These are phyloP conservation scores for Centropus bengalensis DNA, from an alignment of 2,113 vertebrate species.

Conservation along the genomic window DNA sequence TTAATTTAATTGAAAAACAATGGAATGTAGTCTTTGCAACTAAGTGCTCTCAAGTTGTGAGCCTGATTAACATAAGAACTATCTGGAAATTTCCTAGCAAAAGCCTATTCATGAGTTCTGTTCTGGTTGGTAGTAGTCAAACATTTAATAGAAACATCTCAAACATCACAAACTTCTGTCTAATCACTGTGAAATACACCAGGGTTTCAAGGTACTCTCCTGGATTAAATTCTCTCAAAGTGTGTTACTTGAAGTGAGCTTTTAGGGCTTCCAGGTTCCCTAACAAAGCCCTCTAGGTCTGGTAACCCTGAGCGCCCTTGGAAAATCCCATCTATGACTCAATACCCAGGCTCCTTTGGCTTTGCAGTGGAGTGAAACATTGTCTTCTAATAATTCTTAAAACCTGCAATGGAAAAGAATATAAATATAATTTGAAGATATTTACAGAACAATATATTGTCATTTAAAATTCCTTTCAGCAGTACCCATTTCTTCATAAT, in stretches of 20 bases:
- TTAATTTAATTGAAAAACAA: background rate
- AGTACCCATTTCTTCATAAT: too few relatives aligned
- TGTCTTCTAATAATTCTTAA: background rate
- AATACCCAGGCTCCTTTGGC: background rate
- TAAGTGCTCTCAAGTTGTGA: background rate
- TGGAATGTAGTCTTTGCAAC: background rate
- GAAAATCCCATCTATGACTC: background rate
- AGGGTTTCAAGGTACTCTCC: background rate
- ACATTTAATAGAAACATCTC: background rate
- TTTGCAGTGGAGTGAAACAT: background rate
- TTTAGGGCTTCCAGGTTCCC: background rate
- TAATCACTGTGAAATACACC: background rate
- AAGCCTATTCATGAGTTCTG: background rate
- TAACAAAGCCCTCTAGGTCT: background rate
- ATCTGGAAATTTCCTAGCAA: background rate
- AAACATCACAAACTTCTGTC: background rate
- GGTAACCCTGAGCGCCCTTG: background rate
- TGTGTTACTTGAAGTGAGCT: background rate
- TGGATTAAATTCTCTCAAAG: background rate
- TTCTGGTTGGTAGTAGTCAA: background rate
- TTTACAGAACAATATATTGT: background rate
- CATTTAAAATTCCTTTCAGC: too few relatives aligned
- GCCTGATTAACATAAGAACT: background rate
- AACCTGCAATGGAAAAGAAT: background rate
- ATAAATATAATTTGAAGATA: background rate